Base-by-base conservation (phyloP, 2,797 vertebrate species). In the Hoplostethus atlanticus region DNA sequence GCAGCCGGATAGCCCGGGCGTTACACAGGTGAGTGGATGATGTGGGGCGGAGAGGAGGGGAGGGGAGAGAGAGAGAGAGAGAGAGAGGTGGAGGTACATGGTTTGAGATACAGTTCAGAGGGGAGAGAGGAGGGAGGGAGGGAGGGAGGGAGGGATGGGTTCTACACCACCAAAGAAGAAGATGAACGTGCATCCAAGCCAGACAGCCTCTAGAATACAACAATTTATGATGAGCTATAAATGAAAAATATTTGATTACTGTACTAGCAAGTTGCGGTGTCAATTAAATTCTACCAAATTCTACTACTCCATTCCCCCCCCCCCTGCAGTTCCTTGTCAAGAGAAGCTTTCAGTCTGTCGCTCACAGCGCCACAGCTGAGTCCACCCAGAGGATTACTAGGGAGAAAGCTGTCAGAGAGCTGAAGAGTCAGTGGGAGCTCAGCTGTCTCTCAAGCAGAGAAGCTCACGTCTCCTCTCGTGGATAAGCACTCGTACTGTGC, bases 1-100 rank as follows among this genome's bases (percentile, higher is more conserved):
- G 40, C 73, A 68, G 75, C 61, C 51, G 55, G 74, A 62, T 30
- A 25, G 54, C 30, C 21, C 3, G 64, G 57, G 28, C 64, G 64
- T 7, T 76, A 50, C 64, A 73, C 60, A 74, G 69, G 73, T 80
- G 64, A 73, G 71, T 74, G 68, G 84, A 0, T 4, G 92, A 55
- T 58, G 72, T 52, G 84, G 90, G 64, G 65, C 70, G 89, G 88
- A 79, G 90, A 89, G 83, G 77, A 55, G 34, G 78, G 61, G 57
- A 67, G 74, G 63, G 59, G 52, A 21, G 21, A 21, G 21, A 21
- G 21, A 21, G 21, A 21, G 21, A 21, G 59, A 16, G 61, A 53
- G 47, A 59, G 60, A 64, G 42, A 67, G 64, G 57, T 65, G 56
- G 64, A 62, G 55, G 42, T 42, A 73, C 28, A 68, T 40, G 30